Evolutionary conservation across 2,888 invertebrate genomes (phyloP).

Genomic region (Dioctria linearis): DNA sequence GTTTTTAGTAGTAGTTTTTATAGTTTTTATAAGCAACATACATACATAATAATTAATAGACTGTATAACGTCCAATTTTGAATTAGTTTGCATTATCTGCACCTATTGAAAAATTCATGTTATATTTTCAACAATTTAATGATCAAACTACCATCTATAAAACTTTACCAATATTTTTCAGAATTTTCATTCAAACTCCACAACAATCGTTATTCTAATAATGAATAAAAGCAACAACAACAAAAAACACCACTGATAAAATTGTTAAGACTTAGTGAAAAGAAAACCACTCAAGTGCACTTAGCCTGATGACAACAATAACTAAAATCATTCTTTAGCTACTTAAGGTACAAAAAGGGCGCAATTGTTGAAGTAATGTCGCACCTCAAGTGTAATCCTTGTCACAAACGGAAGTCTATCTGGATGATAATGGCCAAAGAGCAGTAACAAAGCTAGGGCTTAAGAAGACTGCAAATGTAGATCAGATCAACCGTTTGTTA

Average conservation of each 20-base stretch:
- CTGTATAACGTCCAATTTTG: too few relatives aligned
- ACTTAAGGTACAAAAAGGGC: conserved; percentile 33
- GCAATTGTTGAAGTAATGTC: conserved; percentile 49
- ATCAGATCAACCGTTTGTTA: conserved; percentile 34
- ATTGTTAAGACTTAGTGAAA: background rate
- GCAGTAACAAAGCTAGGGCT: background rate
- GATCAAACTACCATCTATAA: too few relatives aligned
- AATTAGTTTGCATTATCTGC: too few relatives aligned
- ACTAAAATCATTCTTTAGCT: conserved; percentile 39
- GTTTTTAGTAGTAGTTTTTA: too few relatives aligned
- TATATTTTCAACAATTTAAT: too few relatives aligned
- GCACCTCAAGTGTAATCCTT: conserved; percentile 53
- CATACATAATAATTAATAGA: too few relatives aligned
- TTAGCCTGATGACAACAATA: conserved; percentile 45
- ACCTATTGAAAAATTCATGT: too few relatives aligned
- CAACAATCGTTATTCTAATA: too few relatives aligned
- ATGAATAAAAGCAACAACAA: too few relatives aligned
- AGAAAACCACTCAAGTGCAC: conserved; percentile 50
- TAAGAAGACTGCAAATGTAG: conserved; percentile 38
- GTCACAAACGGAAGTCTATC: conserved; percentile 48
- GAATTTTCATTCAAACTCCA: too few relatives aligned
- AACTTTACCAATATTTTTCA: too few relatives aligned
- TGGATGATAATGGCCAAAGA: conserved; percentile 28
- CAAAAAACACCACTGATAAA: background rate
- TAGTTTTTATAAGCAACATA: too few relatives aligned